These are phyloP conservation scores for Nannoperca australis DNA, from an alignment of 2,797 vertebrate species.

Conservation along the genomic window DNA sequence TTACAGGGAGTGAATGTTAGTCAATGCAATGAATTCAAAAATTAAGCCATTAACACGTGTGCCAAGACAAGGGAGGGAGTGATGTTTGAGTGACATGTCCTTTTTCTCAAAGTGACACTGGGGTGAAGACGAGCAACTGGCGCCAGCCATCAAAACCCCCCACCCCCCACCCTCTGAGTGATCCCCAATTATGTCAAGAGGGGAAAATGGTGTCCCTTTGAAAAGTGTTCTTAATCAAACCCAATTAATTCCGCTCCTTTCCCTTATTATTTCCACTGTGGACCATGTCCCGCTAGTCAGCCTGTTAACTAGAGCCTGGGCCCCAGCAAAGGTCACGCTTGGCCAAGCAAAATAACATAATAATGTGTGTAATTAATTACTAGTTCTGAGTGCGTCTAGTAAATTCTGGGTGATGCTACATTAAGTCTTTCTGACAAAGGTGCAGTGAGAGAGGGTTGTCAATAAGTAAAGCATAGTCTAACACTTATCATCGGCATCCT, in stretches of 20 bases:
- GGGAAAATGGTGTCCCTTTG: conserved; percentile 81
- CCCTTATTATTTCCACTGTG: conserved; percentile 86
- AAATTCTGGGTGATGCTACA: conserved; percentile 40
- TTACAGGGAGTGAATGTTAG: not conserved
- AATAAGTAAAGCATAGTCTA: conserved; percentile 37
- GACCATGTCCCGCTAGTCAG: conserved; percentile 80
- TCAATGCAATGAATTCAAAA: conserved; percentile 9
- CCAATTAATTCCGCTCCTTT: conserved; percentile 90
- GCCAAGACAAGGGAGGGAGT: not conserved
- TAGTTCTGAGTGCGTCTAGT: conserved; percentile 72
- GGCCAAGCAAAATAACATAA: conserved; percentile 82
- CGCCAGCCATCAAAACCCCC: conserved; percentile 76
- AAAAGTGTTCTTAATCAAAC: conserved; percentile 87
- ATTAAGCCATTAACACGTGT: conserved; percentile 16
- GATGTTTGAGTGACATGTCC: conserved; percentile 52
- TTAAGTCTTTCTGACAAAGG: conserved; percentile 45
- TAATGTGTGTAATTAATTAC: conserved; percentile 83
- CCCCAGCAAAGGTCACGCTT: conserved; percentile 77
- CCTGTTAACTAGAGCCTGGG: conserved; percentile 82
- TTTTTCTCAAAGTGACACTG: conserved; percentile 50
- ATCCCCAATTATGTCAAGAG: conserved; percentile 83
- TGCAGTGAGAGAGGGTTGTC: conserved; percentile 24
- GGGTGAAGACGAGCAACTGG: conserved; percentile 77
- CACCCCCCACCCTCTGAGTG: conserved; percentile 58
- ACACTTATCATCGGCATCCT: conserved; percentile 13